Evolutionary conservation across 2,888 invertebrate species (phyloP), one percentile per base, ranked within the genome.

Genomic region (Ethmia dodecea): DNA sequence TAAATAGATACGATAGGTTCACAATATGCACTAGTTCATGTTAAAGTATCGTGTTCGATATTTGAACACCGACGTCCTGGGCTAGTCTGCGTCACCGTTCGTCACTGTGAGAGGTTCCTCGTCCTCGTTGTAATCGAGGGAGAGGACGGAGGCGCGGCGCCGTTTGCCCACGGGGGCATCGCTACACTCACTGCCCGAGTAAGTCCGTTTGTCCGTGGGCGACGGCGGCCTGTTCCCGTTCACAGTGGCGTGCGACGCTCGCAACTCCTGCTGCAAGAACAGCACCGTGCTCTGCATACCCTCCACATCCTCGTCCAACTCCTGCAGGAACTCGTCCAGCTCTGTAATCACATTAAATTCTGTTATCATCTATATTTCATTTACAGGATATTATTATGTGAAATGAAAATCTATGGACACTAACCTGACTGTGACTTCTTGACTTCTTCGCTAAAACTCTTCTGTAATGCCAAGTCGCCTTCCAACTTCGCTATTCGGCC

Each of bases 221-320:
- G 75, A 55, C 1, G 68, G 43, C 26, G 61, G 52, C 39, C 60
- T 45, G 40, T 67, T 72, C 35, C 86, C 83, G 51, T 86, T 87
- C 42, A 83, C 74, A 2, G 70, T 65, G 20, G 84, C 78, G 40
- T 84, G 86, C 8, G 94, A 89, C 55, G 95, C 94, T 39, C 95
- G 91, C 41, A 98, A 83, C 78, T 98, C 97, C 71, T 96, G 95
- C 66, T 98, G 98, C 40, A 98, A 88, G 79, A 94, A 94, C 74
- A 95, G 89, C 63, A 98, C 97, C 43, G 98, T 98, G 68, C 97
- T 96, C 87, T 98, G 98, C 97, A 99, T 97, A 13, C 98, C 98
- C 78, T 99, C 99, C 24, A 98, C 95, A 72, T 98, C 98, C 75
- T 98, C 98, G 64, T 99, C 99, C 44, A 98, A 78, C 71, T 98